Base-by-base conservation (phyloP, 2,797 vertebrate species). In the Enteromius argenteus region DNA sequence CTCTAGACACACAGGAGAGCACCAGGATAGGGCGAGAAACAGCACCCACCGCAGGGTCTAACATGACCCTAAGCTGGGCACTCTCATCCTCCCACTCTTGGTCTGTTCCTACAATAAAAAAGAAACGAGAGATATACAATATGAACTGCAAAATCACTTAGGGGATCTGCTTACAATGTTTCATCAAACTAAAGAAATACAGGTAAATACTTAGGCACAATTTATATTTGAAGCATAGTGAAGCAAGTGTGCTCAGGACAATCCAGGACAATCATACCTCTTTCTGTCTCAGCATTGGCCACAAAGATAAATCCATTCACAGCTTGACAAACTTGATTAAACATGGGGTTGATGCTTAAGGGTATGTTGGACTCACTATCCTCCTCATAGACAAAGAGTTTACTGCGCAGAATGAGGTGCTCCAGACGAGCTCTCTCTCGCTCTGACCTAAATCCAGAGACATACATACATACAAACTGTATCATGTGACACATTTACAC, bases 241-340 rank as follows among this genome's bases (percentile, higher is more conserved):
- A n/a, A n/a, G n/a, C n/a, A 49, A 35, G 30, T 7, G 19, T 8
- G 5, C 46, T 74, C 17, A 10, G 3, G 7, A 53, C 15, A 49
- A 49, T 49, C 17, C 9, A 74, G 9, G 49, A 74, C 72, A 74
- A n/a, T 27, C 93, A 93, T 92, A 98, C 97, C 95, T 93, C 90
- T 94, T 13, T 92, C 91, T 69, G 90, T 90, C 92, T 99, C 97
- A 23, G 96, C 97, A 87, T 99, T 98, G 77, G 96, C 96, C 58
- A 98, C 97, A 64, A 98, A 99, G 93, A 99, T 98, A 92, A 98
- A 98, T 46, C 97, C 97, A 84, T 97, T 95, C 69, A 97, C 96
- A 46, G 94, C 94, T 89, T 95, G 93, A 83, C 97, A 99, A 90
- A 96, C 96, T 75, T 96, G 95, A 92, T 96, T 96, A 74, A 99